Percentiles rank a stretch among this genome's conserved stretches.
phyloP scores from a whole-genome alignment of 2,888 invertebrate species.

The Rhabditoides inermis region DNA sequence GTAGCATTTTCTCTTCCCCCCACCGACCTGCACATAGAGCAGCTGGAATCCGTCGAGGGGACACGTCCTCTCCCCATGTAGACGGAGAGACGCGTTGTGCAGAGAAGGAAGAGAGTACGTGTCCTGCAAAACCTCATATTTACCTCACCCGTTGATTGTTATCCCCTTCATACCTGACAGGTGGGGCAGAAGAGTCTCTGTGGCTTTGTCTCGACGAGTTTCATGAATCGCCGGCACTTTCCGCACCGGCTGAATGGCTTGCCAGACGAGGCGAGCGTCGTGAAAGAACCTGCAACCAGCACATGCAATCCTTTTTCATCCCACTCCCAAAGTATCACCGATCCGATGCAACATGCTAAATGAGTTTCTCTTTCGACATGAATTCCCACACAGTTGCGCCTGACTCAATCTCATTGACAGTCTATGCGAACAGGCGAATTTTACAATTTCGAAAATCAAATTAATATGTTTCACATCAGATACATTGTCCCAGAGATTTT shows the following conservation, averaged over 20 bases:
- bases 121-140: conserved; percentile 66
- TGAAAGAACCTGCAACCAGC: conserved; percentile 69
- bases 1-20: background rate
- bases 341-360: too few relatives aligned
- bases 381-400: too few relatives aligned
- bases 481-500: too few relatives aligned
- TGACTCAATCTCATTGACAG: too few relatives aligned
- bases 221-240: conserved; percentile 93
- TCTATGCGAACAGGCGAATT: too few relatives aligned
- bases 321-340: too few relatives aligned
- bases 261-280: conserved; percentile 84
- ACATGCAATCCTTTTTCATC: too few relatives aligned
- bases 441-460: too few relatives aligned
- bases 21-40: conserved; percentile 70
- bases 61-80: conserved; percentile 75
- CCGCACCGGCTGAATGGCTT: conserved; percentile 72
- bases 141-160: too few relatives aligned
- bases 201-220: conserved; percentile 85
- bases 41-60: conserved; percentile 95
- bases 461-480: too few relatives aligned
- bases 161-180: conserved; percentile 61
- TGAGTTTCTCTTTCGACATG: too few relatives aligned
- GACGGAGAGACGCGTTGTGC: conserved; percentile 32
- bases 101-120: conserved; percentile 82
- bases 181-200: conserved; percentile 84